phyloP scores from a whole-genome alignment of 2,888 invertebrate species.

The Lasius fuliginosus region DNA sequence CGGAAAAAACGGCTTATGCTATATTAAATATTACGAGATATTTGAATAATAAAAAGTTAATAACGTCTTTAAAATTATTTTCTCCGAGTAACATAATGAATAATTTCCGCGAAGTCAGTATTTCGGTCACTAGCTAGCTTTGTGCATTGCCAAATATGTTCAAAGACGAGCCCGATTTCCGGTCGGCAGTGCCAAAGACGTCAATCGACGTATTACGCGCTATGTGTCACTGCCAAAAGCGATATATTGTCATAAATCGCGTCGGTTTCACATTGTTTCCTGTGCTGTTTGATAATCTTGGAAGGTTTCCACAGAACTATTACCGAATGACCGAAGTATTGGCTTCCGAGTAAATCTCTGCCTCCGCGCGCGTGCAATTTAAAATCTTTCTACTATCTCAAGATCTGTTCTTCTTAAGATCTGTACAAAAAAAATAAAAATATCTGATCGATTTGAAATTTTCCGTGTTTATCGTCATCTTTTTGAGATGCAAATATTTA shows the following conservation, averaged over 20 bases:
- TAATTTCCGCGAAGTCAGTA: slow-evolving; percentile 25
- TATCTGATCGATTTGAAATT: slow-evolving; percentile 1
- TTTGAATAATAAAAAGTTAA: slow-evolving; percentile 15
- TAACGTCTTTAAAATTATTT: background rate
- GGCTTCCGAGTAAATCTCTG: slow-evolving; percentile 6
- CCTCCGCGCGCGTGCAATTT: background rate
- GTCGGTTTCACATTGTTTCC: background rate
- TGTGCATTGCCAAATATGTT: slow-evolving; percentile 43
- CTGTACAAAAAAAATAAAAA: background rate
- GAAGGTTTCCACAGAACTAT: slow-evolving; percentile 34
- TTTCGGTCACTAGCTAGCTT: slow-evolving; percentile 21
- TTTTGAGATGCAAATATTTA: background rate
- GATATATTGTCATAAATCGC: background rate
- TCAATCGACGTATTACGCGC: slow-evolving; percentile 26
- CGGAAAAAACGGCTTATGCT: slow-evolving; percentile 3
- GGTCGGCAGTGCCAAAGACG: slow-evolving; percentile 27
- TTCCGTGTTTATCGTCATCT: background rate
- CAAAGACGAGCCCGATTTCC: slow-evolving; percentile 17
- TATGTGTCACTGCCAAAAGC: slow-evolving; percentile 19
- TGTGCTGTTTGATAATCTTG: slow-evolving; percentile 7
- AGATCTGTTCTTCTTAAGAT: slow-evolving; percentile 12
- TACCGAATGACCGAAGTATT: slow-evolving; percentile 12
- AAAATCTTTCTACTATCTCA: slow-evolving; percentile 5
- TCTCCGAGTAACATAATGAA: background rate
- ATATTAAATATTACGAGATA: slow-evolving; percentile 16